A percentile compares a stretch with the other conserved stretches of the same genome.
These are phyloP conservation scores for Macroramphosus scolopax DNA, from an alignment of 2,797 vertebrate species.

Conservation along the genomic window DNA sequence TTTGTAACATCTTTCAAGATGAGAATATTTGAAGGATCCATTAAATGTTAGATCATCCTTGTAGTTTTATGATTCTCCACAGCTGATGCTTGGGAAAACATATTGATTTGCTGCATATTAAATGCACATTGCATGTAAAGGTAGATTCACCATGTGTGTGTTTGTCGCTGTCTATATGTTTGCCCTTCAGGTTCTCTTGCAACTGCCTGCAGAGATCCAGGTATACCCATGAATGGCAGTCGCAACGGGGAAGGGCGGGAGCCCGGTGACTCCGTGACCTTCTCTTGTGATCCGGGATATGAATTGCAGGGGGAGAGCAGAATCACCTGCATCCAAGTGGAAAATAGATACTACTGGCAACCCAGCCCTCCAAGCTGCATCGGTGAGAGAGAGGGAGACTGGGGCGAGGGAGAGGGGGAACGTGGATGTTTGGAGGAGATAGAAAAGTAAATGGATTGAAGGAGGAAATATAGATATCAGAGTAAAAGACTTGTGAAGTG, in stretches of 20 bases:
- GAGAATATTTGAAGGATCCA: slow-evolving; percentile 26
- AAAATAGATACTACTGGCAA: slow-evolving; percentile 99
- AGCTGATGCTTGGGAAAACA: no score
- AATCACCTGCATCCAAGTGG: slow-evolving; percentile 99
- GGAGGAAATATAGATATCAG: slow-evolving; percentile 18
- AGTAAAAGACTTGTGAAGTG: slow-evolving; percentile 25
- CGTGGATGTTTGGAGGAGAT: slow-evolving; percentile 18
- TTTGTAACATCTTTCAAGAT: no score
- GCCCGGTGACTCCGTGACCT: slow-evolving; percentile 91
- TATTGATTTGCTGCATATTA: slow-evolving; percentile 5
- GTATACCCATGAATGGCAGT: slow-evolving; percentile 96
- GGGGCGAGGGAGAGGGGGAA: slow-evolving; percentile 16
- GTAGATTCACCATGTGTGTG: slow-evolving; percentile 10
- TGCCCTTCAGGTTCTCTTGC: slow-evolving; percentile 87
- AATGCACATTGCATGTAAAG: no score
- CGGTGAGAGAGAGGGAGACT: slow-evolving; percentile 78
- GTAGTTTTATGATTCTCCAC: no score
- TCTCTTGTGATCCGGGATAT: slow-evolving; percentile 95
- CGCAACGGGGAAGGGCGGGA: slow-evolving; percentile 96
- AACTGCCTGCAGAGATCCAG: slow-evolving; percentile 94
- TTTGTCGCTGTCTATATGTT: slow-evolving; percentile 1
- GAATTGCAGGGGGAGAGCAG: slow-evolving; percentile 93
- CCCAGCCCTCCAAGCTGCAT: slow-evolving; percentile 96
- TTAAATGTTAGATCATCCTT: slow-evolving; percentile 36
- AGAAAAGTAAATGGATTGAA: slow-evolving; percentile 26